These are phyloP conservation scores for Papilio demoleus DNA, from an alignment of 2,888 invertebrate species.

Conservation along the genomic window DNA sequence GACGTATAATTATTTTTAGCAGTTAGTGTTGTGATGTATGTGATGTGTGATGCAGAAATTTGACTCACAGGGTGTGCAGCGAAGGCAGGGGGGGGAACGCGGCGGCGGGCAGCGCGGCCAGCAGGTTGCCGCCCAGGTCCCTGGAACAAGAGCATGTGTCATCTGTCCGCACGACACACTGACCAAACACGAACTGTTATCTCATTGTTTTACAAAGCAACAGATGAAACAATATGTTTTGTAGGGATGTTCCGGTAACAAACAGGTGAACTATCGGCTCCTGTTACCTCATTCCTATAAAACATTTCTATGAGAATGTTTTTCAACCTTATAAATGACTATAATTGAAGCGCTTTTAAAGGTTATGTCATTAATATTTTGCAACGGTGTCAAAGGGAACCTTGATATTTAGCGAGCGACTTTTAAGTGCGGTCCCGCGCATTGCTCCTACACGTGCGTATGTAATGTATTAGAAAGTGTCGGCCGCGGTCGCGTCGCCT, in stretches of 20 bases:
- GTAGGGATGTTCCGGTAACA: no score
- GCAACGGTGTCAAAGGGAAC: conserved; percentile 19
- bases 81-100: conserved; percentile 88
- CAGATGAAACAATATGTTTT: no score
- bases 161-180: neutral
- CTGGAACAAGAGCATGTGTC: conserved; percentile 69
- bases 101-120: conserved; percentile 86
- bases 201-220: no score
- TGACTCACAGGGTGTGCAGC: conserved; percentile 91
- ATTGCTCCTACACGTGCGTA: conserved; percentile 5
- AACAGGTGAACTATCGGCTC: no score
- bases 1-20: no score
- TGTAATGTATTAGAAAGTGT: conserved; percentile 24
- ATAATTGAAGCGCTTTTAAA: neutral
- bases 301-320: neutral
- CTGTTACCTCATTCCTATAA: neutral
- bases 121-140: conserved; percentile 89
- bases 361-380: conserved; percentile 12
- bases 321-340: neutral
- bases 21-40: neutral
- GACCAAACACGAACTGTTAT: no score
- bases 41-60: neutral
- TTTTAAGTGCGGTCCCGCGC: conserved; percentile 9
- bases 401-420: conserved; percentile 34
- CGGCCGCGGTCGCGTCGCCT: neutral